These are phyloP conservation scores for Zophobas atratus DNA, from an alignment of 1,140 invertebrate genomes.

Conservation along the genomic window DNA sequence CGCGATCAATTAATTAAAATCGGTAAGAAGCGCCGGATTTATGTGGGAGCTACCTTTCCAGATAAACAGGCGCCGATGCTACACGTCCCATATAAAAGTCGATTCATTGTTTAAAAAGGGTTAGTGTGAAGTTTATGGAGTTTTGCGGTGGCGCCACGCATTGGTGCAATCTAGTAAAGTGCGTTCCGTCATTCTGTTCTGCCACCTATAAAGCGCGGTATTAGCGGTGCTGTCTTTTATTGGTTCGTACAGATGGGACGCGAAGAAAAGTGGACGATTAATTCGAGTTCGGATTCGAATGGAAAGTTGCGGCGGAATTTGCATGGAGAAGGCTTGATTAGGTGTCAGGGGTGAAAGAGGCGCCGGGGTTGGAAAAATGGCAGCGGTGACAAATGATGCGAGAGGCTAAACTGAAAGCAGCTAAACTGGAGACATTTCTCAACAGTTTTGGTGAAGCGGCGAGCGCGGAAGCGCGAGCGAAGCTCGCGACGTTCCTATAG, in stretches of 20 bases:
- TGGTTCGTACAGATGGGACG: constrained; percentile 2
- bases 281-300: not conserved
- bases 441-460: no score
- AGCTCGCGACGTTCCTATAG: no score
- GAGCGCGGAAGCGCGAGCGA: no score
- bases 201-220: constrained; percentile 35
- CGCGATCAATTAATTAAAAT: constrained; percentile 12
- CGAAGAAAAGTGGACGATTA: constrained; percentile 3
- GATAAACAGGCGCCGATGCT: constrained; percentile 5
- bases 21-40: not conserved
- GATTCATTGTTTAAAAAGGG: constrained; percentile 47
- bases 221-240: constrained; percentile 26
- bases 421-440: no score
- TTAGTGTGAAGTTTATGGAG: constrained; percentile 44
- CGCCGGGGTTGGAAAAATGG: no score
- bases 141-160: constrained; percentile 38
- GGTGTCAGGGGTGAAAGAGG: no score
- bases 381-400: no score
- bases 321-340: no score
- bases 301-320: no score
- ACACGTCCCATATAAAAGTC: constrained; percentile 33
- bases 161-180: constrained; percentile 47
- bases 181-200: constrained; percentile 44
- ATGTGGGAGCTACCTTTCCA: not conserved
- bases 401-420: no score